These are phyloP conservation scores for Danio choprae DNA, from an alignment of 2,797 vertebrate species.

Conservation along the genomic window DNA sequence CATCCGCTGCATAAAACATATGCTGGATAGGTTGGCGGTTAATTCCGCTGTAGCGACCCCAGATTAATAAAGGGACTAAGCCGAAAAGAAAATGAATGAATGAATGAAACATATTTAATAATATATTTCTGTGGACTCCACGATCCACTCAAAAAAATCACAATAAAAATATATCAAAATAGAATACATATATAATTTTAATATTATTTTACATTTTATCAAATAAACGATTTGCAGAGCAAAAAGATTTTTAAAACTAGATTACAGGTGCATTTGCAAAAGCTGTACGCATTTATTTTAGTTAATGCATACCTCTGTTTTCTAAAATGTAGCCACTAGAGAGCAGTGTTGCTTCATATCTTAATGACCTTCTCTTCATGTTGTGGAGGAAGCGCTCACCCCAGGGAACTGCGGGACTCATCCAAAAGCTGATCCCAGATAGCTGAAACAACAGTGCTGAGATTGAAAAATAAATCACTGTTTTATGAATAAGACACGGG, in stretches of 20 bases:
- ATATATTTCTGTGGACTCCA: no score
- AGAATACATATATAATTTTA: no score
- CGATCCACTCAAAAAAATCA: no score
- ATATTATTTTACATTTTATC: no score
- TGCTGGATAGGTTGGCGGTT: no score
- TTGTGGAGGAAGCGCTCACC: not conserved
- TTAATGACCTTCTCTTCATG: not conserved
- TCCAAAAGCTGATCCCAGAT: slow-evolving; percentile 29
- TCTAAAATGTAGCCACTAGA: slow-evolving; percentile 62
- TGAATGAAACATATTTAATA: no score
- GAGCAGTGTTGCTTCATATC: slow-evolving; percentile 71
- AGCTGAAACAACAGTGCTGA: slow-evolving; percentile 27
- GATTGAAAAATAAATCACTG: slow-evolving; percentile 56
- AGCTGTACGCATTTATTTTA: no score
- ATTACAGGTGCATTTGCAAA: not conserved
- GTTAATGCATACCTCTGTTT: not conserved
- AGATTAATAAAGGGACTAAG: no score
- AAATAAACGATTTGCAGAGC: not conserved
- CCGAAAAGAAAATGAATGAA: no score
- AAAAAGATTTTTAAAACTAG: not conserved
- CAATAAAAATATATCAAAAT: no score
- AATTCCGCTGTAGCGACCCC: no score
- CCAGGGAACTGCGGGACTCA: slow-evolving; percentile 22
- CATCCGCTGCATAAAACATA: no score
- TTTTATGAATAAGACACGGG: slow-evolving; percentile 45